Evolutionary conservation across 1,140 invertebrate genomes (phyloP).

Genomic region (Drosophila grimshawi): DNA sequence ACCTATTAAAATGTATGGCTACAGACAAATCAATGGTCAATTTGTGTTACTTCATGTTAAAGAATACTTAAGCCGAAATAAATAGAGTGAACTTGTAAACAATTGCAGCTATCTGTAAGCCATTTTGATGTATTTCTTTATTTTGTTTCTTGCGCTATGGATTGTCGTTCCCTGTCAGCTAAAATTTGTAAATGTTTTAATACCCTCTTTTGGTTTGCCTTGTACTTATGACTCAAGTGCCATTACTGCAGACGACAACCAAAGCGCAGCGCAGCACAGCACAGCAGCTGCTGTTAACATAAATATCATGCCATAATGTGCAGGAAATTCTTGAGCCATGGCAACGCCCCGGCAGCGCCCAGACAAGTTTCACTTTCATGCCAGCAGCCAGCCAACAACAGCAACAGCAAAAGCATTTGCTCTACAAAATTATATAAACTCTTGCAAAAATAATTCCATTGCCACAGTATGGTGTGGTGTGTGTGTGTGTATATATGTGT

Average conservation of each 20-base stretch:
- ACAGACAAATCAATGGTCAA: no score
- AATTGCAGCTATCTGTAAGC: background rate
- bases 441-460: slow-evolving; percentile 63
- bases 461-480: slow-evolving; percentile 17
- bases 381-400: slow-evolving; percentile 20
- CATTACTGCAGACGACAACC: slow-evolving; percentile 4
- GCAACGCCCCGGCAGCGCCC: slow-evolving; percentile 65
- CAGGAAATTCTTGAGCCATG: slow-evolving; percentile 76
- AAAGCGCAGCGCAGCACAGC: background rate
- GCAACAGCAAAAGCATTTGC: slow-evolving; percentile 43
- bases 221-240: slow-evolving; percentile 24
- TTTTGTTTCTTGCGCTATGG: background rate
- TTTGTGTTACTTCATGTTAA: no score
- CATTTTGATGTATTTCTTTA: background rate
- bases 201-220: slow-evolving; percentile 27
- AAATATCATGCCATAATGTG: slow-evolving; percentile 34
- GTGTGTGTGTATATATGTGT: slow-evolving; percentile 14
- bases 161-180: slow-evolving; percentile 20
- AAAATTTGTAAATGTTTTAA: slow-evolving; percentile 9
- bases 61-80: background rate
- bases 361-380: slow-evolving; percentile 66
- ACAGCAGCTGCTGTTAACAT: slow-evolving; percentile 35
- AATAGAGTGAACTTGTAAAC: background rate
- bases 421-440: slow-evolving; percentile 73
- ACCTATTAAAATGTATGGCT: no score